These are phyloP conservation scores for Eumacrocentrus americanus DNA, from an alignment of 2,888 invertebrate genomes.

Conservation along the genomic window DNA sequence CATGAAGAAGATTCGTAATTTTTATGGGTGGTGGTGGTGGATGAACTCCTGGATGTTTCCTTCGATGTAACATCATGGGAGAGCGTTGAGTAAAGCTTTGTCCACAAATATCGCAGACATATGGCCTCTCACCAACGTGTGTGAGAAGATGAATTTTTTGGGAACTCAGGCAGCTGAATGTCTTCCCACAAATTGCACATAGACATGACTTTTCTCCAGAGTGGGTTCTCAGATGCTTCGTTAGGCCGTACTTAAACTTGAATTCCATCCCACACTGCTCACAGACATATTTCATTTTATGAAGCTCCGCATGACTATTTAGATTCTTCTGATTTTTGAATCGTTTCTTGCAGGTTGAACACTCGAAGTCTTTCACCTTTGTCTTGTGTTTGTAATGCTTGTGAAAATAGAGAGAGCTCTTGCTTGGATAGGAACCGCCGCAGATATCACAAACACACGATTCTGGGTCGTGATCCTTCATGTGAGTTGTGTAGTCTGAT, in stretches of 20 bases:
- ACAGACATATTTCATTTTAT: slow-evolving; percentile 54
- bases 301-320: slow-evolving; percentile 48
- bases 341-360: slow-evolving; percentile 48
- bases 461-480: slow-evolving; percentile 58
- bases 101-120: slow-evolving; percentile 55
- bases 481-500: slow-evolving; percentile 64
- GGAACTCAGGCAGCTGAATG: slow-evolving; percentile 52
- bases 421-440: slow-evolving; percentile 51
- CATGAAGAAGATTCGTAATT: slow-evolving; percentile 53
- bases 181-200: slow-evolving; percentile 54
- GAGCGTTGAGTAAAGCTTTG: slow-evolving; percentile 55
- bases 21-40: slow-evolving; percentile 56
- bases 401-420: slow-evolving; percentile 55
- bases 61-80: slow-evolving; percentile 54
- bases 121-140: slow-evolving; percentile 54
- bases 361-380: slow-evolving; percentile 51
- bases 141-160: slow-evolving; percentile 52
- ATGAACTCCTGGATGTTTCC: slow-evolving; percentile 52
- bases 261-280: slow-evolving; percentile 57
- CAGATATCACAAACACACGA: slow-evolving; percentile 56
- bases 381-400: slow-evolving; percentile 55
- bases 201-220: slow-evolving; percentile 52
- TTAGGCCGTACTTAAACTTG: slow-evolving; percentile 53
- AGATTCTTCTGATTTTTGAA: slow-evolving; percentile 55
- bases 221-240: slow-evolving; percentile 53